Percentiles rank a stretch among this genome's conserved stretches.
Conservation (phyloP, 2,113 vertebrate species). For the Ammospiza nelsoni region DNA sequence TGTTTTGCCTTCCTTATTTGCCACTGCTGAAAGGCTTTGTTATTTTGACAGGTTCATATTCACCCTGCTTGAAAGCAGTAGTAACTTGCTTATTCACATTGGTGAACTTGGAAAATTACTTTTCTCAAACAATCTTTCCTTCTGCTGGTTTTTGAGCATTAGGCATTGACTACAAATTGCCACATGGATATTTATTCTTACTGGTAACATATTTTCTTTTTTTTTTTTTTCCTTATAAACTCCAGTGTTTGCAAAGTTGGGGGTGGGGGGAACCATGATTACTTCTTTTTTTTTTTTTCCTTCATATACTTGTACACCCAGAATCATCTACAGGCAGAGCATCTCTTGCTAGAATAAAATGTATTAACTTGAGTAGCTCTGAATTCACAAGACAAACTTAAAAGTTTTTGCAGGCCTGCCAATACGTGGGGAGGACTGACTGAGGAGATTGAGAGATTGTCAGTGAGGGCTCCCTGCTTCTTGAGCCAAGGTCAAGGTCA, state of each 20-base stretch:
- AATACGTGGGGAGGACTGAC: neutral
- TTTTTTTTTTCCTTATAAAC: neutral
- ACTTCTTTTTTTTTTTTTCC: neutral
- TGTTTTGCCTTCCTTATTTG: neutral
- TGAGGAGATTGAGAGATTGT: rapidly evolving
- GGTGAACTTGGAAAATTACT: constrained; percentile 39
- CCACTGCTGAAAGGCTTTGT: neutral
- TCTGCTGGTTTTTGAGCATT: neutral
- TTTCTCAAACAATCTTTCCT: constrained; percentile 11
- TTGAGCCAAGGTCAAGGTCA: neutral
- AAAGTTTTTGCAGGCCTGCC: neutral
- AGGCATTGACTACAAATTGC: neutral
- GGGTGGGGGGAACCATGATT: rapidly evolving
- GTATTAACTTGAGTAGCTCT: neutral
- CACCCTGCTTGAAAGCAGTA: neutral
- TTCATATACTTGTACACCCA: neutral
- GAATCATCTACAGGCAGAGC: neutral
- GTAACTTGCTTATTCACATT: neutral
- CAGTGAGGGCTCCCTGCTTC: neutral
- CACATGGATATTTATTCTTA: constrained; percentile 1
- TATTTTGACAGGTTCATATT: constrained; percentile 39
- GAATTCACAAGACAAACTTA: neutral
- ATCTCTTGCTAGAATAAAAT: neutral
- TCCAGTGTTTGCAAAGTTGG: neutral
- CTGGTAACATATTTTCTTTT: neutral